A percentile compares a stretch with the other conserved stretches of the same genome.
Conservation (phyloP, 2,888 invertebrate species). For the Ichneumoninae sp. region DNA sequence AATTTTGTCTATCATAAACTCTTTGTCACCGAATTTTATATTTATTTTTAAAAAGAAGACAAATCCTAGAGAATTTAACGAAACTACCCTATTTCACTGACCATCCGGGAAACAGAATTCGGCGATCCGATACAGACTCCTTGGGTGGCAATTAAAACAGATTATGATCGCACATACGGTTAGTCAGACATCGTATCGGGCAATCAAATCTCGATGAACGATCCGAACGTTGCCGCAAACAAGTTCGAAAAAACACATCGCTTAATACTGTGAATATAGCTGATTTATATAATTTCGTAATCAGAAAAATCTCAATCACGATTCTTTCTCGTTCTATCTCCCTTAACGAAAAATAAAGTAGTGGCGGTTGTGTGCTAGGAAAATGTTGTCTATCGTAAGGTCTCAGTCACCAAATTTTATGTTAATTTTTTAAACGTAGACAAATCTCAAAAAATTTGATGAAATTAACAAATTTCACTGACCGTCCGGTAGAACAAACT, state of each 20-base stretch:
- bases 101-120: not conserved
- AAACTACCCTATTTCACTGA: no score
- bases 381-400: not conserved
- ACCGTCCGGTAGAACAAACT: not conserved
- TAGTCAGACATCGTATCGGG: slow-evolving; percentile 5
- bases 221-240: slow-evolving; percentile 34
- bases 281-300: not conserved
- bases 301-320: not conserved
- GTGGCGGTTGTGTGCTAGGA: not conserved
- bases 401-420: not conserved
- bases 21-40: not conserved
- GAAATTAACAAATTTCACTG: not conserved
- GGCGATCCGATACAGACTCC: slow-evolving; percentile 31
- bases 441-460: not conserved
- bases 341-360: slow-evolving; percentile 44
- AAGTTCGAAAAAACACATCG: slow-evolving; percentile 20
- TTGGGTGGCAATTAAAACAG: slow-evolving; percentile 36
- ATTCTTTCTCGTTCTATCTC: not conserved
- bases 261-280: not conserved
- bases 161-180: slow-evolving; percentile 46
- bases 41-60: no score
- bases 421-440: not conserved
- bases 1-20: not conserved
- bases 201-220: slow-evolving; percentile 19
- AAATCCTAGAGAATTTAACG: no score